Percentiles rank a stretch among this genome's conserved stretches.
phyloP scores from a whole-genome alignment of 2,888 invertebrate genomes.

The Heliconius aoede region DNA sequence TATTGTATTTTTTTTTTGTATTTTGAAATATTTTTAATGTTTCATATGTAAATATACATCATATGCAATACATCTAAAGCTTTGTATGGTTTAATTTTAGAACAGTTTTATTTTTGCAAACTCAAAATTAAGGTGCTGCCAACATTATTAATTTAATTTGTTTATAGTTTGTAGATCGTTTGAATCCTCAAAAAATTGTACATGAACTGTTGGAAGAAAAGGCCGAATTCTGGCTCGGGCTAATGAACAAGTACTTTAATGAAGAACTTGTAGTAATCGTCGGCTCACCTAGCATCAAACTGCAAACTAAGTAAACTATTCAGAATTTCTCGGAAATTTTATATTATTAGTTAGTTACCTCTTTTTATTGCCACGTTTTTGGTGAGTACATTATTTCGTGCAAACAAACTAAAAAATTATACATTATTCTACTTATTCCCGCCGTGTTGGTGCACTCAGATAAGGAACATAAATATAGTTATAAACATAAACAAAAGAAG shows the following conservation, averaged over 20 bases:
- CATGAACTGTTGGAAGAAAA: constrained; percentile 85
- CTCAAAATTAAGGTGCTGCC: not conserved
- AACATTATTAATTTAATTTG: not conserved
- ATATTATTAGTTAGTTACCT: not conserved
- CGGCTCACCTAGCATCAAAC: constrained; percentile 79
- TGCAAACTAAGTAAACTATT: constrained; percentile 69
- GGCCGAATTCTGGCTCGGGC: constrained; percentile 87
- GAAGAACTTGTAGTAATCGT: constrained; percentile 86
- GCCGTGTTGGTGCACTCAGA: no score
- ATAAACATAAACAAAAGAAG: no score
- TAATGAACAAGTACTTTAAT: constrained; percentile 87
- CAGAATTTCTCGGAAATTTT: not conserved
- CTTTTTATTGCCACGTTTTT: not conserved
- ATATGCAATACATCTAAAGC: no score
- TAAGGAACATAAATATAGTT: no score
- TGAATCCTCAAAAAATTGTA: constrained; percentile 87
- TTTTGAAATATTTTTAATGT: no score
- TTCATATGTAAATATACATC: no score
- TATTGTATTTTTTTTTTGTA: no score
- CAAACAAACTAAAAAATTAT: no score
- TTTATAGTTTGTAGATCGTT: constrained; percentile 85
- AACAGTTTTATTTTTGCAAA: not conserved
- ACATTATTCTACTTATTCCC: no score
- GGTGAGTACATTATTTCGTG: not conserved
- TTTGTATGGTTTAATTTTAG: no score